Base-by-base conservation (phyloP, 2,797 vertebrate species). In the Eospalax fontanierii region DNA sequence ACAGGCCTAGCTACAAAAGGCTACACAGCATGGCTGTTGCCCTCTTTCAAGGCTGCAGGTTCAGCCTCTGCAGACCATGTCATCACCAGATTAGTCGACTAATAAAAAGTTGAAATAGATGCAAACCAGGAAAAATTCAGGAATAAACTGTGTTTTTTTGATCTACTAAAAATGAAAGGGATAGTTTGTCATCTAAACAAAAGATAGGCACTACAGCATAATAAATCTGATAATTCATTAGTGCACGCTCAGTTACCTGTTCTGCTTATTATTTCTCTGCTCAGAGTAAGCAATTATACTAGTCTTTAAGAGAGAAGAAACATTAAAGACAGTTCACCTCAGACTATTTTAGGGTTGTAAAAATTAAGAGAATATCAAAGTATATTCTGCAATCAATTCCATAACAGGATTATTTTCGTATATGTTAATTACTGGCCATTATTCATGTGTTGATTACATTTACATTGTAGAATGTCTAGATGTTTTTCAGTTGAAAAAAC, bases 401-500 rank as follows among this genome's bases (percentile, higher is more conserved):
- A 73, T 57, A 91, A 57, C 22, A 90, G 28, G 0, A 0, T 35
- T 75, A 66, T 85, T 24, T 82, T 96, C 76, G 84, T 61, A 90
- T 89, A 82, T 79, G 94, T 87, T 63, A 68, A 70, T 63, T 74
- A 46, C 24, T 91, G 28, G 2, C 33, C 30, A 66, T 63, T 93
- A 91, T 93, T 40, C 12, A 54, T 82, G 18, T 71, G 65, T 71
- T 85, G 6, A 79, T 93, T 43, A 57, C 66, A 68, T 87, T 96
- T 96, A 94, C 74, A 86, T 61, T 90, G 50, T 93, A 87, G 28
- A 87, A 38, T 68, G 14, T 59, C 68, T 80, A 86, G 38, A 79
- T 79, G 79, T 57, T 92, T 97, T 96, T 91, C 61, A 93, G 46
- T 30, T 91, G 9, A 81, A 19, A 81, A 38, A 93, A 68, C 16